phyloP scores from a whole-genome alignment of 2,113 vertebrate genomes.

The Tilapia sparmanii region DNA sequence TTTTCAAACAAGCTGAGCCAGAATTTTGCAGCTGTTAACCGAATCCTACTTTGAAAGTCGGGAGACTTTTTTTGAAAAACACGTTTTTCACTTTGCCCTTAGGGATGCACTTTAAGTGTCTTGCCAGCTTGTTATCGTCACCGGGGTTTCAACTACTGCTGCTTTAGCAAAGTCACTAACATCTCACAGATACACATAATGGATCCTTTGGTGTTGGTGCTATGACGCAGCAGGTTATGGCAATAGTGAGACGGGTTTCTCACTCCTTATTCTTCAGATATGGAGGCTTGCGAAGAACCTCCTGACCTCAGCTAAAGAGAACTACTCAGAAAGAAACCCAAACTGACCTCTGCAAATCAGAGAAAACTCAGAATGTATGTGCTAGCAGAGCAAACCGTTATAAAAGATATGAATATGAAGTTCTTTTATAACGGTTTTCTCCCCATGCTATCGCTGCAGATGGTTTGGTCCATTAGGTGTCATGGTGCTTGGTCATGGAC shows the following conservation, averaged over 20 bases:
- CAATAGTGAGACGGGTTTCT: not conserved
- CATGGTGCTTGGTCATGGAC: not conserved
- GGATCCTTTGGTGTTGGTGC: rapidly evolving
- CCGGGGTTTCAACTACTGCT: not conserved
- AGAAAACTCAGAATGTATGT: not conserved
- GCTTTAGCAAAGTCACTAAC: not conserved
- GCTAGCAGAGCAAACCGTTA: not conserved
- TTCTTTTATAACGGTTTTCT: too few relatives aligned
- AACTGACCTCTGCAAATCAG: not conserved
- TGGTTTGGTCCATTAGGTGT: not conserved
- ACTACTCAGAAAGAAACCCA: not conserved
- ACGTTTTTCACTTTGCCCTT: not conserved
- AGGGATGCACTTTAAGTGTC: not conserved
- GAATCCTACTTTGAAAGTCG: not conserved
- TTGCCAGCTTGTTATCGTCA: not conserved
- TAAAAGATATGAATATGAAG: not conserved
- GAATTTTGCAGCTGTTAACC: not conserved
- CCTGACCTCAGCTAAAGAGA: not conserved
- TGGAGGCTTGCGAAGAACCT: not conserved
- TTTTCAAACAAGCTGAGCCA: not conserved
- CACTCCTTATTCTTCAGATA: not conserved
- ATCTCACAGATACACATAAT: not conserved
- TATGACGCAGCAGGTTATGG: not conserved
- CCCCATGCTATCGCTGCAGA: not conserved
- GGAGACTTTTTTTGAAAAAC: not conserved